A percentile compares a stretch with the other conserved stretches of the same genome.
phyloP scores from a whole-genome alignment of 2,797 vertebrate genomes.

The Chaetodon trifasciatus region DNA sequence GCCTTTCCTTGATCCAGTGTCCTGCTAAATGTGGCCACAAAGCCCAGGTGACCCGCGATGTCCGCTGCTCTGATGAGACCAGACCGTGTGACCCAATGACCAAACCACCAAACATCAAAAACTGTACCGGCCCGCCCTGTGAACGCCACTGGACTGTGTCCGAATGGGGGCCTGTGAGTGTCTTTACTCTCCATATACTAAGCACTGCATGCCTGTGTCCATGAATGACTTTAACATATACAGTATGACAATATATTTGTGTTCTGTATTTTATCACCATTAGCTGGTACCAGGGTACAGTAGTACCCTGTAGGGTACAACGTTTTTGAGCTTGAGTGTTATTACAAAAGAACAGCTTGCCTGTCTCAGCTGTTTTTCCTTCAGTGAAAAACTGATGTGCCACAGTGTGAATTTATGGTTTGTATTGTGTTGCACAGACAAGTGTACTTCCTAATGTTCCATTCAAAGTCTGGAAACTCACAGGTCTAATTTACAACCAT shows the following conservation, averaged over 20 bases:
- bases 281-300: background rate
- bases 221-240: background rate
- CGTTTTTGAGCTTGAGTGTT: background rate
- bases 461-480: slow-evolving; percentile 33
- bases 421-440: slow-evolving; percentile 17
- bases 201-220: too few relatives aligned
- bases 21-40: slow-evolving; percentile 91
- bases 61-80: slow-evolving; percentile 94
- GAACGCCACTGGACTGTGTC: slow-evolving; percentile 98
- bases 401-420: slow-evolving; percentile 31
- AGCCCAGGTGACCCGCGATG: slow-evolving; percentile 92
- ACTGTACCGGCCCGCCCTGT: slow-evolving; percentile 94
- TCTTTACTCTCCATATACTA: background rate
- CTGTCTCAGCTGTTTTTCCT: background rate
- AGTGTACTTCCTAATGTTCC: slow-evolving; percentile 35
- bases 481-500: slow-evolving; percentile 38
- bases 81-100: slow-evolving; percentile 88
- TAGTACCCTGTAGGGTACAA: background rate
- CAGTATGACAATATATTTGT: background rate
- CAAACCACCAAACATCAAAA: slow-evolving; percentile 88
- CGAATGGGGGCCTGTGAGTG: slow-evolving; percentile 96
- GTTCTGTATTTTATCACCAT: background rate
- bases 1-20: slow-evolving; percentile 83
- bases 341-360: background rate
- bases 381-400: background rate